Evolutionary conservation across 2,113 vertebrate species (phyloP), one percentile per base, ranked within the genome.

Genomic region (Desmodus rotundus): DNA sequence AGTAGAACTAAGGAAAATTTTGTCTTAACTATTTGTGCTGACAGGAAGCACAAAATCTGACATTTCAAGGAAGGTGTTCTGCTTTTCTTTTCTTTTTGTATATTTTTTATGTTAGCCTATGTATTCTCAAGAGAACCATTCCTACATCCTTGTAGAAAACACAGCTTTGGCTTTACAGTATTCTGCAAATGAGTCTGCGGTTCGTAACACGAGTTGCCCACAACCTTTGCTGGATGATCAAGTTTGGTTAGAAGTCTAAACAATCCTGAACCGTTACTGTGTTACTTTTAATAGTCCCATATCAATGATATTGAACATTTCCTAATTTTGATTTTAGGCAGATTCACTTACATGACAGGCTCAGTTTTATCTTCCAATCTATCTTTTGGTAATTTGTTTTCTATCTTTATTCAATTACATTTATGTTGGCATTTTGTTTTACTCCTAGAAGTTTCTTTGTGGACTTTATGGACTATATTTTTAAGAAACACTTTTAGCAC

Each of bases 361-460:
- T 56, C 0, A 0, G 9, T 85, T 52, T 56, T 24, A 88, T 54
- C 45, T 91, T 68, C 47, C 45, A 52, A 72, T 91, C 31, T 54
- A 26, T 63, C 43, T 86, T 94, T 83, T 47, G 92, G 22, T 47
- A 95, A 67, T 43, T 80, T 70, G 28, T 86, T 84, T 81, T 86
- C 50, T 78, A 54, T 22, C 38, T 78, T 68, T 43, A 77, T 86
- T 81, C 54, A 80, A 70, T 83, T 45, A 3, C 19, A 85, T 82
- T 91, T 91, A 93, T 91, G 96, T 90, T 89, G 45, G 6, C 28
- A 84, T 84, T 96, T 96, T 14, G 77, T 67, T 94, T 89, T 88
- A 54, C 41, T 68, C 10, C 26, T 88, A 33, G 12, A 22, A 77
- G 36, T 68, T 77, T 3, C 36, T 72, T 77, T 61, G 89, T 72